These are phyloP conservation scores for Vireo griseus DNA, from an alignment of 2,797 vertebrate species.

Conservation along the genomic window DNA sequence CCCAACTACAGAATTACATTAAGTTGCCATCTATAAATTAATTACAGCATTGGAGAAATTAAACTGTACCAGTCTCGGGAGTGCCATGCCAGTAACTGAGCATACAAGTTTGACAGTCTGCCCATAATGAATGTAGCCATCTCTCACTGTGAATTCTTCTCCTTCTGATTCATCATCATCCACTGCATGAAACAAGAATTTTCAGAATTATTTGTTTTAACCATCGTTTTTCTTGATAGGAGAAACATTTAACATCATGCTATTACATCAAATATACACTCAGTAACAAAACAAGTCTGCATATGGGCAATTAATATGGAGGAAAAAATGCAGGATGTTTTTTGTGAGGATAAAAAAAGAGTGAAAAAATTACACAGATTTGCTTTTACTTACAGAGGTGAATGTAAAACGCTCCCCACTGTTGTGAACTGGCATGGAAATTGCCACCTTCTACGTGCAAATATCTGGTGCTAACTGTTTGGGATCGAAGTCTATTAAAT, in stretches of 20 bases:
- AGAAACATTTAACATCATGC: background rate
- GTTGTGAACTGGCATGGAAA: slow-evolving; percentile 97
- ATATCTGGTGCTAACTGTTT: slow-evolving; percentile 98
- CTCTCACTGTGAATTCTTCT: slow-evolving; percentile 97
- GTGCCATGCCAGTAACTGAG: slow-evolving; percentile 97
- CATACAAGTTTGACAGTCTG: slow-evolving; percentile 98
- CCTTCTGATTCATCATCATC: slow-evolving; percentile 98
- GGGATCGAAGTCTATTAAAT: slow-evolving; percentile 96
- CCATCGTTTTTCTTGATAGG: background rate
- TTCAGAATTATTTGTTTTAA: slow-evolving; percentile 10
- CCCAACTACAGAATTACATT: background rate
- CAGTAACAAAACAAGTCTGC: background rate
- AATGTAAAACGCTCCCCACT: slow-evolving; percentile 98
- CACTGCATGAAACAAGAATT: slow-evolving; percentile 77
- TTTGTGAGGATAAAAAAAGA: background rate
- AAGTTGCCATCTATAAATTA: background rate
- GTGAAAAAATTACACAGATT: background rate
- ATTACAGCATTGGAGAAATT: background rate
- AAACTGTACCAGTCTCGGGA: slow-evolving; percentile 90
- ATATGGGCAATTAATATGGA: background rate
- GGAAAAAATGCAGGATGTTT: background rate
- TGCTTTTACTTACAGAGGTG: slow-evolving; percentile 88
- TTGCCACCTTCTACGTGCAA: slow-evolving; percentile 98
- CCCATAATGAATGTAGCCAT: slow-evolving; percentile 98
- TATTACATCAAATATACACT: background rate